A percentile compares a stretch with the other conserved stretches of the same genome.
Evolutionary conservation across 37 sponge, comb jelly and placozoan species (phyloP).

Genomic region (Theonella swinhoei): DNA sequence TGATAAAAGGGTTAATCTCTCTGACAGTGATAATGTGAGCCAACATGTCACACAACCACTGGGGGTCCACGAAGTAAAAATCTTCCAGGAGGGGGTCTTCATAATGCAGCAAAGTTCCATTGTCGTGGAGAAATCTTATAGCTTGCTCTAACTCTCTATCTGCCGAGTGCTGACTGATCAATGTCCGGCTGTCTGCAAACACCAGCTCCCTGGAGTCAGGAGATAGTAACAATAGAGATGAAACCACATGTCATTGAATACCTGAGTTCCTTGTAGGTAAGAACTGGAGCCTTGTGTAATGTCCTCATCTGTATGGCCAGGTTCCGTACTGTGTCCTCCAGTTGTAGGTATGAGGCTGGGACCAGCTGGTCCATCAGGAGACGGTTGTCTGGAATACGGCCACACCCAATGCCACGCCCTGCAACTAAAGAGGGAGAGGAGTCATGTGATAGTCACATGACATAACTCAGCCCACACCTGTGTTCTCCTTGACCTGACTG

Average conservation of each 20-base stretch:
- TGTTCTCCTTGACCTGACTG: slow-evolving; percentile 64
- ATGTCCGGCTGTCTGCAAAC: slow-evolving; percentile 48
- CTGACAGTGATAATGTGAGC: slow-evolving; percentile 85
- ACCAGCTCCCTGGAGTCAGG: slow-evolving; percentile 57
- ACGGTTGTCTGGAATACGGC: slow-evolving; percentile 57
- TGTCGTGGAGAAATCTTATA: slow-evolving; percentile 85
- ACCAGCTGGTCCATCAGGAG: slow-evolving; percentile 88
- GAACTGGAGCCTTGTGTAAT: slow-evolving; percentile 59
- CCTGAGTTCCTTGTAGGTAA: slow-evolving; percentile 69
- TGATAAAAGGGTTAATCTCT: slow-evolving; percentile 74
- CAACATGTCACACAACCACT: slow-evolving; percentile 89
- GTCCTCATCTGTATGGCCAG: slow-evolving; percentile 46
- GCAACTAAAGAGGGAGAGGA: slow-evolving; percentile 6
- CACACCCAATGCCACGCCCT: slow-evolving; percentile 60
- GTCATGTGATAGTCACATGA: not conserved
- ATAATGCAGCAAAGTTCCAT: slow-evolving; percentile 85
- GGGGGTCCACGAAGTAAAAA: slow-evolving; percentile 92
- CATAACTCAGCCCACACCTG: slow-evolving; percentile 19
- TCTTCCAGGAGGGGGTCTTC: slow-evolving; percentile 81
- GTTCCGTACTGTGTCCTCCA: slow-evolving; percentile 80
- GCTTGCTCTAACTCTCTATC: slow-evolving; percentile 86
- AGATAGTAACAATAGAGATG: not conserved
- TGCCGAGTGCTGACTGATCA: slow-evolving; percentile 49
- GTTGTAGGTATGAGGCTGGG: slow-evolving; percentile 82
- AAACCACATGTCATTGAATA: not conserved